Percentiles rank a stretch among this genome's conserved stretches.
Evolutionary conservation across 2,888 invertebrate species (phyloP).

Genomic region (Limnephilus marmoratus): DNA sequence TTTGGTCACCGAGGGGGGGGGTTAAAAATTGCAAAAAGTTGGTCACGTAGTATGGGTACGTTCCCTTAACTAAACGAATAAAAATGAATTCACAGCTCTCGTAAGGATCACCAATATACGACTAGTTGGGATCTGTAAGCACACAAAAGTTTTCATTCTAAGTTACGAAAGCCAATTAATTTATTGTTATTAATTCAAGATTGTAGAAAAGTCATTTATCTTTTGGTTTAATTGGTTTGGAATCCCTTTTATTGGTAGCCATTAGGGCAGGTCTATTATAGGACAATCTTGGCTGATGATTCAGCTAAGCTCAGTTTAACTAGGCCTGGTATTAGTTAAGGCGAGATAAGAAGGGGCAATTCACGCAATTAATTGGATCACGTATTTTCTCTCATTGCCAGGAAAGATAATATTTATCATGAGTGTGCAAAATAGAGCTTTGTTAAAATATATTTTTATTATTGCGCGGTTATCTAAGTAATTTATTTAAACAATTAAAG

Average conservation of each 20-base stretch:
- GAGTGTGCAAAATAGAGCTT: neutral
- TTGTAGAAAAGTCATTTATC: neutral
- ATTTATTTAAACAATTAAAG: too few relatives aligned
- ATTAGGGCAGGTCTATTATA: neutral
- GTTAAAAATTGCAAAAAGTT: too few relatives aligned
- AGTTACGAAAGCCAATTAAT: neutral
- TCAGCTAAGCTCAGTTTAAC: neutral
- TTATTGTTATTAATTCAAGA: neutral
- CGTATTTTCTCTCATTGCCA: neutral
- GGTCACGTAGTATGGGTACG: too few relatives aligned
- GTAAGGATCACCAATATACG: too few relatives aligned
- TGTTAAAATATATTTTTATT: neutral
- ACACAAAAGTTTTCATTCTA: too few relatives aligned
- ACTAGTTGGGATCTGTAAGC: too few relatives aligned
- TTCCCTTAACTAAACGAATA: too few relatives aligned
- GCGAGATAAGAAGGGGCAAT: neutral
- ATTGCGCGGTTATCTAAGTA: neutral
- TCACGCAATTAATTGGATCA: neutral
- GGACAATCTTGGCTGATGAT: slow-evolving; percentile 10
- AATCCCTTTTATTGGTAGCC: neutral
- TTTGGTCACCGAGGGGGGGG: too few relatives aligned
- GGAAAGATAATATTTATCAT: neutral
- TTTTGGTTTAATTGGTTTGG: neutral
- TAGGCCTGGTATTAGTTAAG: neutral
- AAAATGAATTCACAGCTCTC: too few relatives aligned